These are phyloP conservation scores for Drosophila merina DNA, from an alignment of 2,888 invertebrate species.

Conservation along the genomic window DNA sequence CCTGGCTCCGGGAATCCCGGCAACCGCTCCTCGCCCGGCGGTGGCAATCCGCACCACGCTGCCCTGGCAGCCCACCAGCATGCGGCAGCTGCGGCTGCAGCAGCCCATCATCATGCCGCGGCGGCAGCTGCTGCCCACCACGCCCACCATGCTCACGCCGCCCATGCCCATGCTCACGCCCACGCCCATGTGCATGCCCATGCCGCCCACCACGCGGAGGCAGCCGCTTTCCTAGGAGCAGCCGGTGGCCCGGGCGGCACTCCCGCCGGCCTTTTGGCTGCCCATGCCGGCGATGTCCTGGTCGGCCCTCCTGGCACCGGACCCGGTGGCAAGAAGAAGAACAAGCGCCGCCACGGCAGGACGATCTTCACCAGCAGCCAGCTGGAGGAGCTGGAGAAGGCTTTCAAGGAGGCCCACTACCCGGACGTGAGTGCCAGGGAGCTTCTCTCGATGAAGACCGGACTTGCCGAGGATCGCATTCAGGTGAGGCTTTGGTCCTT, in stretches of 20 bases:
- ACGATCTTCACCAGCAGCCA: slow-evolving; percentile 99
- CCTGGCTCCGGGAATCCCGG: slow-evolving; percentile 12
- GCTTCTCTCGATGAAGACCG: slow-evolving; percentile 95
- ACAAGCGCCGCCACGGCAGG: slow-evolving; percentile 96
- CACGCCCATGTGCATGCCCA: slow-evolving; percentile 57
- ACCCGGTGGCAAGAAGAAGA: slow-evolving; percentile 91
- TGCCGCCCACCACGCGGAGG: slow-evolving; percentile 70
- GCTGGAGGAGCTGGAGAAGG: slow-evolving; percentile 99
- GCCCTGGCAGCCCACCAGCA: slow-evolving; percentile 74
- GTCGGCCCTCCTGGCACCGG: slow-evolving; percentile 66
- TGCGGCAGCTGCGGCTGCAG: slow-evolving; percentile 72
- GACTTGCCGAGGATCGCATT: slow-evolving; percentile 96
- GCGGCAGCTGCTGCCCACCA: slow-evolving; percentile 72
- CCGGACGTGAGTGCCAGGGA: slow-evolving; percentile 99
- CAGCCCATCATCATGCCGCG: slow-evolving; percentile 72
- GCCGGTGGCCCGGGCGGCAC: slow-evolving; percentile 52
- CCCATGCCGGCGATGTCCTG: slow-evolving; percentile 64
- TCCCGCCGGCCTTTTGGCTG: slow-evolving; percentile 61
- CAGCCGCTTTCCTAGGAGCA: slow-evolving; percentile 62
- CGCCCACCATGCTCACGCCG: slow-evolving; percentile 75
- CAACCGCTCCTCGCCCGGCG: slow-evolving; percentile 64
- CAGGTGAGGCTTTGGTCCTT: slow-evolving; percentile 87
- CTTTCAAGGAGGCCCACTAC: slow-evolving; percentile 99
- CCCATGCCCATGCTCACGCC: slow-evolving; percentile 70
- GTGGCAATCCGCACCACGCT: slow-evolving; percentile 65